Conservation (phyloP, 1,140 invertebrate species). For the Asbolus verrucosus region DNA sequence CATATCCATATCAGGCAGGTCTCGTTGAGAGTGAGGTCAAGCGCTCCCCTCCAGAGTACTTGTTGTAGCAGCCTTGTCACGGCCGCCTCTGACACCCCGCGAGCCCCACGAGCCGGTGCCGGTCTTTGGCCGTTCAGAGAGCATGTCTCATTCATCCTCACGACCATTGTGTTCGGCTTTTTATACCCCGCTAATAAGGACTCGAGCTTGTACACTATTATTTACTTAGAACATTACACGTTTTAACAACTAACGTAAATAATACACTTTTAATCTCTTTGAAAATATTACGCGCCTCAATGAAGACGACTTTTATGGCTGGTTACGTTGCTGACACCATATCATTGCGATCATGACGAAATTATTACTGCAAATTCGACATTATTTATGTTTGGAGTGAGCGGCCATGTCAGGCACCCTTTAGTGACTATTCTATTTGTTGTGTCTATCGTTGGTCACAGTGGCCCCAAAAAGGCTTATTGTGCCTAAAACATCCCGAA, state of each 20-base stretch:
- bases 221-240: constrained; percentile 50
- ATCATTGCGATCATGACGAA: constrained; percentile 7
- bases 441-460: too few species aligned
- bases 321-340: too few species aligned
- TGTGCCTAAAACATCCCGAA: too few species aligned
- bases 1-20: constrained; percentile 51
- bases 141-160: constrained; percentile 56
- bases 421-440: too few species aligned
- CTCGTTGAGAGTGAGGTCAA: constrained; percentile 50
- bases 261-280: constrained; percentile 48
- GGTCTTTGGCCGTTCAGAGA: constrained; percentile 52
- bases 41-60: constrained; percentile 40
- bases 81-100: constrained; percentile 53
- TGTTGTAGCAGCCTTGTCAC: constrained; percentile 56
- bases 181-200: constrained; percentile 52
- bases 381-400: not conserved
- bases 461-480: too few species aligned
- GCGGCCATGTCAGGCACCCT: too few species aligned
- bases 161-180: constrained; percentile 49
- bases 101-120: constrained; percentile 37
- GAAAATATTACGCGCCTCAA: not conserved
- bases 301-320: too few species aligned
- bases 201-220: constrained; percentile 52
- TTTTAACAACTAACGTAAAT: constrained; percentile 50
- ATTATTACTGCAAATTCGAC: not conserved